Evolutionary conservation across 2,888 invertebrate species (phyloP), one percentile per base, ranked within the genome.

Genomic region (Dryomyza anilis): DNA sequence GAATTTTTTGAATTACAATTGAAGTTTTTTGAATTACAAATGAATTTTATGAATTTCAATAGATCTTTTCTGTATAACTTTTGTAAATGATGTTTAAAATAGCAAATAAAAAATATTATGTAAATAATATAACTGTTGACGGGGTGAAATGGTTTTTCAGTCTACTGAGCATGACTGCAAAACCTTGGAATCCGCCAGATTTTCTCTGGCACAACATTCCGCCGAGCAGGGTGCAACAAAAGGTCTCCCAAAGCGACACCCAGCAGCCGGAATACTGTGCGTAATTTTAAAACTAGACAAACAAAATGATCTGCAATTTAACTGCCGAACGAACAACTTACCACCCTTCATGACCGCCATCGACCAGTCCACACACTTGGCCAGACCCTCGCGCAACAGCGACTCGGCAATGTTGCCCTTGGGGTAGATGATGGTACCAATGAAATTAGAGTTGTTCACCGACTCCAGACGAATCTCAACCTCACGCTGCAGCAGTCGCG

Each of bases 381-480:
- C 98, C 76, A 95, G 93, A 16, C 98, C 98, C 82, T 96, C 94
- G 63, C 88, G 87, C 70, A 98, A 83, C 67, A 99, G 85, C 27
- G 92, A 88, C 81, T 98, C 98, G 0, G 98, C 97, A 77, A 99
- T 98, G 81, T 97, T 97, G 36, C 91, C 91, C 78, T 87, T 90
- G 0, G 98, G 98, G 84, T 97, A 97, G 53, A 96, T 78, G 72
- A 99, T 91, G 30, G 95, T 94, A 39, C 98, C 99, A 64, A 98
- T 92, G 76, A 96, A 93, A 81, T 95, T 96, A 76, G 91, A 91
- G 81, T 96, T 98, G 76, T 94, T 95, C 0, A 93, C 92, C 0
- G 96, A 94, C 78, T 98, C 97, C 48, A 99, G 85, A 36, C 95
- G 88, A 19, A 96, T 89, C 81, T 96, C 91, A 0, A 97, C 89